phyloP scores from a whole-genome alignment of 2,888 invertebrate species.

The Sesia apiformis region DNA sequence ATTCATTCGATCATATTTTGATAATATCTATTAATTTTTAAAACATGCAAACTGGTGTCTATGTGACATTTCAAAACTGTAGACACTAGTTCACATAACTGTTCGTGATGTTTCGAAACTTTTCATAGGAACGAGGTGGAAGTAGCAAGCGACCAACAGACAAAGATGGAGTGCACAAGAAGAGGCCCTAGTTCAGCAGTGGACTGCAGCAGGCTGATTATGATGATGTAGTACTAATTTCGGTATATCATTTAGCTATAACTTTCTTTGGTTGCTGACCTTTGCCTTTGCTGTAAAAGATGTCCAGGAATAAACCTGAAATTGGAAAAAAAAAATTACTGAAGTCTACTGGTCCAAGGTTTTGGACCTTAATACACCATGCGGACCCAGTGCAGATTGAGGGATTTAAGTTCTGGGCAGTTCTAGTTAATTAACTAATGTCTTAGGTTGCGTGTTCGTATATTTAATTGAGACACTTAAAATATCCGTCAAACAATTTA shows the following conservation, averaged over 20 bases:
- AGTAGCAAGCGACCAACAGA: no score
- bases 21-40: no score
- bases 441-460: background rate
- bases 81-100: no score
- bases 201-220: no score
- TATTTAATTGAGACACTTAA: no score
- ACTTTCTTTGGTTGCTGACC: slow-evolving; percentile 28
- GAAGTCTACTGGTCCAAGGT: background rate
- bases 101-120: background rate
- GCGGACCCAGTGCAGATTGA: background rate
- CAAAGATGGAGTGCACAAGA: no score
- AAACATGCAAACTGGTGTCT: no score
- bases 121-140: no score
- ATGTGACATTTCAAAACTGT: no score
- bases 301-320: slow-evolving; percentile 84
- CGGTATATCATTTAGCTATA: slow-evolving; percentile 28
- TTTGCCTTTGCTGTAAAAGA: slow-evolving; percentile 78
- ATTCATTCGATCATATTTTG: no score
- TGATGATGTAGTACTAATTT: background rate
- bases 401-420: background rate
- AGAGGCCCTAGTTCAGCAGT: no score
- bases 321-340: slow-evolving; percentile 30
- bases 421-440: background rate
- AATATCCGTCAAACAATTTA: no score
- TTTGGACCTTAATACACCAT: background rate